Base-by-base conservation (phyloP, 2,888 invertebrate genomes). In the Zygaena filipendulae region DNA sequence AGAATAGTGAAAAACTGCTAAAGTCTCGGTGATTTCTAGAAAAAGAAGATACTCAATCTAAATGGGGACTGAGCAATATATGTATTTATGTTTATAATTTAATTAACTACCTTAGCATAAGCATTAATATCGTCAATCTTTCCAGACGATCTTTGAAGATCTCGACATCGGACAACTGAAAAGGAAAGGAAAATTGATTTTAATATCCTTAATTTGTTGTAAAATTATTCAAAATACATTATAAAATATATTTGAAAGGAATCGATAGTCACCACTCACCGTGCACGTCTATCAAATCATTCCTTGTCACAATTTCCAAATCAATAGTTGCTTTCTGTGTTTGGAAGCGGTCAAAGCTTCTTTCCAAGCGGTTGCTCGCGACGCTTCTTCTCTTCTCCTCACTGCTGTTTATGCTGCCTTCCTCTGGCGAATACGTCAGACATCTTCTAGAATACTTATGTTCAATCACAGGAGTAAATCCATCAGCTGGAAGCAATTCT, bases 21-120 rank as follows among this genome's bases (percentile, higher is more conserved):
- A 11, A 23, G 23, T 8, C 4, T 11, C 4, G 3, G n/a, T 10
- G 3, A 13, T n/a, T n/a, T n/a, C n/a, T n/a, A n/a, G n/a, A n/a
- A n/a, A n/a, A n/a, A 27, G 18, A 10, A 26, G 10, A n/a, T 8
- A 19, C 8, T 18, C 18, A 18, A 6, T 6, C 18, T 8, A 18
- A 18, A 5, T 18, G 6, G 18, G 5, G 8, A 18, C 8, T 6
- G 6, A 18, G 5, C n/a, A n/a, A n/a, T n/a, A n/a, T n/a, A n/a
- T n/a, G n/a, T n/a, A n/a, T n/a, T n/a, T n/a, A n/a, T n/a, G n/a
- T 3, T 8, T 14, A 27, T 14, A 2, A 9, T 70, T 49, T n/a
- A n/a, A n/a, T n/a, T n/a, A n/a, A n/a, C n/a, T n/a, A 88, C 90
- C 82, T 91, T 92, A 12, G 91, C 90, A 62, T 92, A 92, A 36